Conservation (phyloP, 1,140 invertebrate species). For the Polypedilum pembai region DNA sequence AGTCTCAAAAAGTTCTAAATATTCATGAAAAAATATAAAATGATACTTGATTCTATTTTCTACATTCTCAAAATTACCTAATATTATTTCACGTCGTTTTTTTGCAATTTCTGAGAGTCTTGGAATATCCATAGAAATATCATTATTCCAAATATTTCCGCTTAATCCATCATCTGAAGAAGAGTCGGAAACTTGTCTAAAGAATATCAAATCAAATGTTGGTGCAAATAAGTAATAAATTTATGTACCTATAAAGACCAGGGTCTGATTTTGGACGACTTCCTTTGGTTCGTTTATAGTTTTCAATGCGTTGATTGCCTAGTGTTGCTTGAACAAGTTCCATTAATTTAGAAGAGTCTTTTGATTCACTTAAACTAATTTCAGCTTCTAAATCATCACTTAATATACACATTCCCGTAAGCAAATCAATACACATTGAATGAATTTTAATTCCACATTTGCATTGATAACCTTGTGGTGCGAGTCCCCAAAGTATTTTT, state of each 20-base stretch:
- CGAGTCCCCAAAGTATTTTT: neutral
- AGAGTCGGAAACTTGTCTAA: neutral
- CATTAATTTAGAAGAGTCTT: neutral
- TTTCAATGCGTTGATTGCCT: neutral
- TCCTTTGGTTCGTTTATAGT: neutral
- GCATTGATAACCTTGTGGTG: neutral
- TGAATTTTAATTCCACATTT: neutral
- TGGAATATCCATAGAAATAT: constrained; percentile 68
- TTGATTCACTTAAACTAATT: neutral
- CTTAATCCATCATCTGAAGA: constrained; percentile 46
- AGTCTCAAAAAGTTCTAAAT: constrained; percentile 89
- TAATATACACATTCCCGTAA: neutral
- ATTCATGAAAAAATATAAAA: constrained; percentile 35
- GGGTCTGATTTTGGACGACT: constrained; percentile 5
- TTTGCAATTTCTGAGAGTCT: constrained; percentile 54
- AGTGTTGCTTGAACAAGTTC: neutral
- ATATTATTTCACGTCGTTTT: constrained; percentile 95
- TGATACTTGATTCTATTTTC: neutral
- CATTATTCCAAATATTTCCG: constrained; percentile 63
- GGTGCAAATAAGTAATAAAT: neutral
- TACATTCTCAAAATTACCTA: constrained; percentile 55
- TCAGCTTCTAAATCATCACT: neutral
- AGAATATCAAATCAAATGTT: neutral
- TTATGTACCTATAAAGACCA: neutral
- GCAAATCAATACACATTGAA: neutral